Evolutionary conservation across 2,113 vertebrate genomes (phyloP).

Genomic region (Hipposideros armiger): DNA sequence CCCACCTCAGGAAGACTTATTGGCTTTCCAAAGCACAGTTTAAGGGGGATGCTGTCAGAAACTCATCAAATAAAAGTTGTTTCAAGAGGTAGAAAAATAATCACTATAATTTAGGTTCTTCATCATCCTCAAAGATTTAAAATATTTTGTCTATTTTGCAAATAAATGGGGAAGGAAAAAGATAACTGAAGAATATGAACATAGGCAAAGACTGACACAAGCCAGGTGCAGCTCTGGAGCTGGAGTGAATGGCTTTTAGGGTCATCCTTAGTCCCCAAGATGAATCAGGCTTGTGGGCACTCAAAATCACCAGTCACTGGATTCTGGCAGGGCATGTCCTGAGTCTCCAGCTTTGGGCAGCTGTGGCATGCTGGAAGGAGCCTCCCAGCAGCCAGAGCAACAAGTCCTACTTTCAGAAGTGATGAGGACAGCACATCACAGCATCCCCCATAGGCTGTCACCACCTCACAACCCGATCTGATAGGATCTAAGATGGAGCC

Average conservation of each 20-base stretch:
- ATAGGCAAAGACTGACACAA: neutral
- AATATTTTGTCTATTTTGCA: constrained; percentile 3
- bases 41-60: neutral
- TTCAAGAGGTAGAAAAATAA: neutral
- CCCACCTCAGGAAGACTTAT: neutral
- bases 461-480: neutral
- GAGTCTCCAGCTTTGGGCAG: neutral
- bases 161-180: neutral
- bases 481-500: neutral
- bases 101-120: neutral
- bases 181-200: neutral
- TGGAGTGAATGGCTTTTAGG: neutral
- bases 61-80: neutral
- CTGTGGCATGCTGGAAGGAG: no score
- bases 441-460: accelerated
- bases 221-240: neutral
- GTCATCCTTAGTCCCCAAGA: neutral
- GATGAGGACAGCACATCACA: neutral
- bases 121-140: neutral
- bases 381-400: neutral
- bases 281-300: neutral
- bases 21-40: neutral
- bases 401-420: neutral
- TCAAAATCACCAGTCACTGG: neutral
- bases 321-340: neutral